These are phyloP conservation scores for Carposina sasakii DNA, from an alignment of 1,140 invertebrate species.

Conservation along the genomic window DNA sequence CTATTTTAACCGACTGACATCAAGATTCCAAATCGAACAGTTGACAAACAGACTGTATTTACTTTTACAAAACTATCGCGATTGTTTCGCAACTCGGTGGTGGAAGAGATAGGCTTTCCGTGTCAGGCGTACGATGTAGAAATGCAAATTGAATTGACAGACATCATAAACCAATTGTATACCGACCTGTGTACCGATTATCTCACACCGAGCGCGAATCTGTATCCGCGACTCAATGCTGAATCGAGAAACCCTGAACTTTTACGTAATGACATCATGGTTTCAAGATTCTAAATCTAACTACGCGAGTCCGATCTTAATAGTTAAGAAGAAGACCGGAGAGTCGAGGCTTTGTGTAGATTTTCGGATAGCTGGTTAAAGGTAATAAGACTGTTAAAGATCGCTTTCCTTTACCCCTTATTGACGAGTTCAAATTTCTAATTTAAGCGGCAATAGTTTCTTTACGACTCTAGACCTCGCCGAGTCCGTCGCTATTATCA, in stretches of 20 bases:
- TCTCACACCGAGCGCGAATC: constrained; percentile 1
- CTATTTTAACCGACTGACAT: background rate
- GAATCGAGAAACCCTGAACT: constrained; percentile 1
- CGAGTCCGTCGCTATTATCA: background rate
- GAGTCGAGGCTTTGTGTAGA: constrained; percentile 29
- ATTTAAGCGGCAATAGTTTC: background rate
- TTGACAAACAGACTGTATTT: background rate
- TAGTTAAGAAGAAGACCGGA: constrained; percentile 37
- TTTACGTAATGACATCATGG: background rate
- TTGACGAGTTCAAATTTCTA: constrained; percentile 7
- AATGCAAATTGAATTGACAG: constrained; percentile 3
- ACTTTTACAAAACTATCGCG: background rate
- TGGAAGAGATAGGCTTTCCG: background rate
- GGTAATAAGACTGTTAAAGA: constrained; percentile 11
- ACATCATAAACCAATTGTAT: constrained; percentile 2
- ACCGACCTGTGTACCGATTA: background rate
- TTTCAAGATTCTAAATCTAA: constrained; percentile 13
- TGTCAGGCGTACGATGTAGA: background rate
- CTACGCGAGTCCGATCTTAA: constrained; percentile 25
- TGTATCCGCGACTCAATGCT: background rate
- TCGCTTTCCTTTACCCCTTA: constrained; percentile 5
- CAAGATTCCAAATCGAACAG: background rate
- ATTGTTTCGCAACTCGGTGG: background rate
- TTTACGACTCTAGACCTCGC: constrained; percentile 2
- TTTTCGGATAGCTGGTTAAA: constrained; percentile 47